Evolutionary conservation across 2,797 vertebrate species (phyloP).

Genomic region (Meda fulgida): DNA sequence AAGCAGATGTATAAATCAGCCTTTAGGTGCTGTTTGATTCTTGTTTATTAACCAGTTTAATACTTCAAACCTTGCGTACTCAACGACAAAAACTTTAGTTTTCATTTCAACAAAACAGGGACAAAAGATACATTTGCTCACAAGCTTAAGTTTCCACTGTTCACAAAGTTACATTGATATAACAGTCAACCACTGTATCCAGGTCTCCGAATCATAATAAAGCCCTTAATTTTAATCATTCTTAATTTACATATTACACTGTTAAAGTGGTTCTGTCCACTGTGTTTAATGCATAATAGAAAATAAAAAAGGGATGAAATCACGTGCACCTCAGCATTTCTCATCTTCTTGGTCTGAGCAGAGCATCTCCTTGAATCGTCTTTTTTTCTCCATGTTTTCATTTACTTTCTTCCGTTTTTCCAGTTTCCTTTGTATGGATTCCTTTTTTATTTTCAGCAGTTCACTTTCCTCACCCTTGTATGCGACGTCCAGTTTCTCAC

Average conservation of each 20-base stretch:
- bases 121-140: not conserved
- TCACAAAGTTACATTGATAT: not conserved
- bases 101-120: not conserved
- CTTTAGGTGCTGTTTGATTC: conserved; percentile 61
- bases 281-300: not conserved
- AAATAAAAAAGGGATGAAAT: not conserved
- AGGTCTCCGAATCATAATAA: not conserved
- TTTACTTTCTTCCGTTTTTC: conserved; percentile 85
- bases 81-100: conserved; percentile 59
- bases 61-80: conserved; percentile 92
- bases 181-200: not conserved
- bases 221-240: not conserved
- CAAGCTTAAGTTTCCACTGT: not conserved
- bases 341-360: conserved; percentile 58
- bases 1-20: no score
- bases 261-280: not conserved
- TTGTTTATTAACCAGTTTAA: conserved; percentile 79
- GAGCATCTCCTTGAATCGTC: conserved; percentile 81
- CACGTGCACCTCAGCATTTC: conserved; percentile 22
- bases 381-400: conserved; percentile 88
- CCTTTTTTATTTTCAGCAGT: conserved; percentile 78
- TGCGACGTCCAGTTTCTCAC: conserved; percentile 86
- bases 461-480: conserved; percentile 88
- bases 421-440: conserved; percentile 82
- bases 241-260: not conserved